Conservation (phyloP, 2,797 vertebrate species). For the Rhadinocentrus ornatus region DNA sequence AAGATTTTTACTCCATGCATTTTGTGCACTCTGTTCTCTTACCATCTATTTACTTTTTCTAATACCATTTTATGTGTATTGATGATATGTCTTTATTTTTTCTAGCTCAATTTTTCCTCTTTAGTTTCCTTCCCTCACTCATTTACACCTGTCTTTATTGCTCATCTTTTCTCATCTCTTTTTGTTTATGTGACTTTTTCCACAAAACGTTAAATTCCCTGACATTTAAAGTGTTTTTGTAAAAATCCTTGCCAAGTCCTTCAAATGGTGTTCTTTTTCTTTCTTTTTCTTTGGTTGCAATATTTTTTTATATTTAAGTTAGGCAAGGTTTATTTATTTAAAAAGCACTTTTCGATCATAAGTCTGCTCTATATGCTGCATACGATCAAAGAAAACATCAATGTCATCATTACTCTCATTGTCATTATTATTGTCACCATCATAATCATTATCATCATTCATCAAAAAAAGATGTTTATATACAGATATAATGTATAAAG, state of each 20-base stretch:
- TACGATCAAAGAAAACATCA: too few relatives aligned
- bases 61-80: background rate
- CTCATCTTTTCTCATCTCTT: background rate
- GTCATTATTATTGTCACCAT: too few relatives aligned
- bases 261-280: background rate
- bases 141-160: too few relatives aligned
- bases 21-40: background rate
- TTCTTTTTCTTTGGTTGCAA: background rate
- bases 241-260: background rate
- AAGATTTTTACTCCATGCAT: background rate
- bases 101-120: background rate
- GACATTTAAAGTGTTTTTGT: background rate
- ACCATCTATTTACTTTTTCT: background rate
- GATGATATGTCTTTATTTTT: background rate
- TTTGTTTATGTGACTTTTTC: background rate
- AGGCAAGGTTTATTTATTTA: background rate
- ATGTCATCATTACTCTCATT: too few relatives aligned
- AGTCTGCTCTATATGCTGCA: too few relatives aligned
- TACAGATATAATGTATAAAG: too few relatives aligned
- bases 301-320: background rate
- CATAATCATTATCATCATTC: too few relatives aligned
- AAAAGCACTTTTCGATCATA: too few relatives aligned
- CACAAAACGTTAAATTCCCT: background rate
- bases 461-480: too few relatives aligned
- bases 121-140: background rate